Conservation (phyloP, 2,113 vertebrate species). For the Pterocles gutturalis region DNA sequence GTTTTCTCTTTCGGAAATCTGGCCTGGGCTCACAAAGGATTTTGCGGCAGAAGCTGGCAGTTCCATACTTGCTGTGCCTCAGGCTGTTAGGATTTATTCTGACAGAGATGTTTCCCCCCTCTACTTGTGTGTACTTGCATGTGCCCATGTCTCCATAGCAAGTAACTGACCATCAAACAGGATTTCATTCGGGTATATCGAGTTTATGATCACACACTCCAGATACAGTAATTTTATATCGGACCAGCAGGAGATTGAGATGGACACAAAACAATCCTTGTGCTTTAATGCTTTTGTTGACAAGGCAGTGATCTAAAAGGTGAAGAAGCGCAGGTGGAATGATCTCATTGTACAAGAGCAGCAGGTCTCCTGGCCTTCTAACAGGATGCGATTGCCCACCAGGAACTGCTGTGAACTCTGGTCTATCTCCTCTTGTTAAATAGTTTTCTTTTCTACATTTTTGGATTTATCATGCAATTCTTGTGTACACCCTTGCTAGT, state of each 20-base stretch:
- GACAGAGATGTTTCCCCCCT: neutral
- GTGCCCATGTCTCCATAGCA: neutral
- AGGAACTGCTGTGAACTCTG: neutral
- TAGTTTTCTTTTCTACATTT: neutral
- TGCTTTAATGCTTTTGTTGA: neutral
- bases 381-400: neutral
- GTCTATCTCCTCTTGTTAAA: neutral
- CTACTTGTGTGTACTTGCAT: neutral
- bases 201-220: neutral
- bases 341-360: neutral
- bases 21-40: neutral
- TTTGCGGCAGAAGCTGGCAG: slow-evolving; percentile 24
- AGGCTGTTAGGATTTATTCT: neutral
- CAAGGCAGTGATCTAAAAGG: neutral
- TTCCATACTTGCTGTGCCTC: neutral
- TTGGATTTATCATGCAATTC: neutral
- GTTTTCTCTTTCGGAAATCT: slow-evolving; percentile 40
- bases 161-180: neutral
- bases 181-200: neutral
- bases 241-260: neutral
- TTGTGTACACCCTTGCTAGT: neutral
- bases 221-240: neutral
- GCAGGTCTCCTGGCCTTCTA: neutral
- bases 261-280: neutral
- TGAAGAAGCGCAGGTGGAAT: neutral